Percentiles rank a stretch among this genome's conserved stretches.
phyloP scores from a whole-genome alignment of 1,140 invertebrate species.

The Drosophila willistoni region DNA sequence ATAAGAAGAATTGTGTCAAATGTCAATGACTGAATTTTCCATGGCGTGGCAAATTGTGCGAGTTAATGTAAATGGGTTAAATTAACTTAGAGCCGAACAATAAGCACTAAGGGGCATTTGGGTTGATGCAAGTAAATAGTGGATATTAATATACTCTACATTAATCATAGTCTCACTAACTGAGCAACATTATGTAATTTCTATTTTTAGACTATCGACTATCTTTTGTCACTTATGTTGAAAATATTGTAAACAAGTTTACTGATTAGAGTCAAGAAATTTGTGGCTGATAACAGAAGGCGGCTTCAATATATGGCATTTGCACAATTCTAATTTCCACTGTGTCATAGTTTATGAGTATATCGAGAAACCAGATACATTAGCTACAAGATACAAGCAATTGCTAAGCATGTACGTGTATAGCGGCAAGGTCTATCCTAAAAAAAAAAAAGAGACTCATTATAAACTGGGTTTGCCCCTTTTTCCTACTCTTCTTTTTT shows the following conservation, averaged over 20 bases:
- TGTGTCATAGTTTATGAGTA: slow-evolving; percentile 36
- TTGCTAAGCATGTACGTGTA: not conserved
- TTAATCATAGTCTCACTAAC: not conserved
- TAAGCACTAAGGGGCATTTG: slow-evolving; percentile 17
- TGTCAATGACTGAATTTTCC: slow-evolving; percentile 61
- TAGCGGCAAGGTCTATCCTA: slow-evolving; percentile 3
- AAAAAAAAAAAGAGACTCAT: not conserved
- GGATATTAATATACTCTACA: not conserved
- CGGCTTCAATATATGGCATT: slow-evolving; percentile 23
- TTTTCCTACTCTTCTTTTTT: slow-evolving; percentile 4
- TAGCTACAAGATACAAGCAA: slow-evolving; percentile 36
- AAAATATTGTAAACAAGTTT: slow-evolving; percentile 59
- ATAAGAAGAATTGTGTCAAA: slow-evolving; percentile 65
- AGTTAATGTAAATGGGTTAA: slow-evolving; percentile 73
- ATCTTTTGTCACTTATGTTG: slow-evolving; percentile 59
- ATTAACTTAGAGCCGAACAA: slow-evolving; percentile 72
- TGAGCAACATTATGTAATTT: slow-evolving; percentile 53
- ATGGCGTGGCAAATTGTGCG: slow-evolving; percentile 68
- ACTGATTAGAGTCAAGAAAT: slow-evolving; percentile 48
- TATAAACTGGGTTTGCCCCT: not conserved
- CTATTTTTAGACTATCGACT: slow-evolving; percentile 57
- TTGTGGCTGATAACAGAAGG: slow-evolving; percentile 4
- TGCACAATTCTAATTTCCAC: not conserved
- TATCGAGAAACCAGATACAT: slow-evolving; percentile 27
- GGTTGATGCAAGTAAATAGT: slow-evolving; percentile 27